Conservation (phyloP, 2,113 vertebrate genomes). For the Gorsachius goisagi region DNA sequence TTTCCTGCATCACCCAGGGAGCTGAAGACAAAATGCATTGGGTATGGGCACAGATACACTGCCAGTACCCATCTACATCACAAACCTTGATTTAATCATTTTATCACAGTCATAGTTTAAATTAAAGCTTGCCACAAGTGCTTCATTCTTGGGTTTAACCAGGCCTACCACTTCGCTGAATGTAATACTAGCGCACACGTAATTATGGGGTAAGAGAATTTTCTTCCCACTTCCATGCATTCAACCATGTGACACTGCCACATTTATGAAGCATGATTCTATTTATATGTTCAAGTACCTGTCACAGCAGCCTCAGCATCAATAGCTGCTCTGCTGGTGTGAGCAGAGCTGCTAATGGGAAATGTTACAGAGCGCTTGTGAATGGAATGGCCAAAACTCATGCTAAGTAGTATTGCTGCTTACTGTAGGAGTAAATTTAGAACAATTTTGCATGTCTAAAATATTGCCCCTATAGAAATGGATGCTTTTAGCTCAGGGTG, state of each 20-base stretch:
- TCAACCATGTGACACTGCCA: background rate
- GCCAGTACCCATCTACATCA: background rate
- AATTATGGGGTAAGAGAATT: background rate
- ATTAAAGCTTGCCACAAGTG: background rate
- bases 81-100: background rate
- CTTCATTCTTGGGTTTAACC: background rate
- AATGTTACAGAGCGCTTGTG: background rate
- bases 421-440: background rate
- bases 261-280: background rate
- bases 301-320: background rate
- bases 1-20: background rate
- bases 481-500: background rate
- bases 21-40: background rate
- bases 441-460: background rate
- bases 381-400: background rate
- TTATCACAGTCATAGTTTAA: background rate
- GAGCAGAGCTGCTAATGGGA: background rate
- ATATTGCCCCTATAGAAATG: background rate
- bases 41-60: background rate
- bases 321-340: background rate
- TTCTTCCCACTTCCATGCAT: constrained; percentile 16
- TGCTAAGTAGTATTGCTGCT: background rate
- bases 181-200: background rate
- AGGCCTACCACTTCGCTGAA: background rate
- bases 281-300: constrained; percentile 37